A percentile compares a stretch with the other conserved stretches of the same genome.
These are phyloP conservation scores for Heliconius himera DNA, from an alignment of 1,140 invertebrate genomes.

Conservation along the genomic window DNA sequence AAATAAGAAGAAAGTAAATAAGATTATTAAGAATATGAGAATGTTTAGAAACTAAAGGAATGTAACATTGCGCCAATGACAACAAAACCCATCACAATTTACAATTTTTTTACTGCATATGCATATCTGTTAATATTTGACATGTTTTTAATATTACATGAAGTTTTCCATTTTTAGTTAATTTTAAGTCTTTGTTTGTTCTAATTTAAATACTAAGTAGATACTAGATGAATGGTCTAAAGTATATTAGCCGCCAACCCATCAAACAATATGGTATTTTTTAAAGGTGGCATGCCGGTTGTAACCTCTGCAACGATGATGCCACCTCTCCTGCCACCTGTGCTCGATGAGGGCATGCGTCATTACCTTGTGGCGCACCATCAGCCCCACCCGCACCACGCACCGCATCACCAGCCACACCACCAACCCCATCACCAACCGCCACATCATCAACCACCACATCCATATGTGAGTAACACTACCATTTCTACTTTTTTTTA, in stretches of 20 bases:
- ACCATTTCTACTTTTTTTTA: neutral
- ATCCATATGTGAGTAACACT: slow-evolving; percentile 84
- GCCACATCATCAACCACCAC: slow-evolving; percentile 81
- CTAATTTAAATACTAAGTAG: no score
- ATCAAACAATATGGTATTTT: no score
- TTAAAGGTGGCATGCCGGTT: slow-evolving; percentile 88
- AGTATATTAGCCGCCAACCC: no score
- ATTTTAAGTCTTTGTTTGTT: no score
- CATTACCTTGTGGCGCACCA: slow-evolving; percentile 91
- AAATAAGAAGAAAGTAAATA: neutral
- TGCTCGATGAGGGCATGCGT: slow-evolving; percentile 93
- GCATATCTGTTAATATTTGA: no score
- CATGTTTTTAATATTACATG: no score
- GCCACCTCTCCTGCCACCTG: slow-evolving; percentile 93
- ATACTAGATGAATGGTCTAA: no score
- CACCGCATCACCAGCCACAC: slow-evolving; percentile 57
- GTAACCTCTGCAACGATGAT: slow-evolving; percentile 89
- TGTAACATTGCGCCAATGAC: no score
- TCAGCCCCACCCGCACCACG: slow-evolving; percentile 81
- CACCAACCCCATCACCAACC: slow-evolving; percentile 82
- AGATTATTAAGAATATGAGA: slow-evolving; percentile 2
- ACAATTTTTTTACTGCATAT: no score
- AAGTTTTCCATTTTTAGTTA: no score
- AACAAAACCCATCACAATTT: no score
- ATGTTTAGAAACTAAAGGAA: neutral